Percentiles rank a stretch among this genome's conserved stretches.
Evolutionary conservation across 2,888 invertebrate species (phyloP).

Genomic region (Tenthredo scrophulariae): DNA sequence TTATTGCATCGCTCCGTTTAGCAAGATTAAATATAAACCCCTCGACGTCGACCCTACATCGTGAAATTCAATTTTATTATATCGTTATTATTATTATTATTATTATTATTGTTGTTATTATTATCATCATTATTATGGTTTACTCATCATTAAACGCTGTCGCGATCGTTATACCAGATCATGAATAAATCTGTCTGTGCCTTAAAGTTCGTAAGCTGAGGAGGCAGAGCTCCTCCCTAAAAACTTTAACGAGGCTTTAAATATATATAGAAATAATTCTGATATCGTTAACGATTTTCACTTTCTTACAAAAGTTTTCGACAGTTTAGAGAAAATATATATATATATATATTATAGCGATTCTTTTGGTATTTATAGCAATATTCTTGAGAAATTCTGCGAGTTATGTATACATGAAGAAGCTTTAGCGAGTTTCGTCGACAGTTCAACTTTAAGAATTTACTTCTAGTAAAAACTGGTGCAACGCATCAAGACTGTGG

Average conservation of each 20-base stretch:
- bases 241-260: neutral
- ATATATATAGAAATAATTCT: neutral
- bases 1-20: neutral
- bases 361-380: neutral
- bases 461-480: neutral
- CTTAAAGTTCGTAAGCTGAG: neutral
- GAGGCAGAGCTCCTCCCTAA: neutral
- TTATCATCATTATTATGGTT: neutral
- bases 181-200: neutral
- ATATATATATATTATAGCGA: neutral
- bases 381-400: neutral
- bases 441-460: conserved; percentile 14
- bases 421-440: neutral
- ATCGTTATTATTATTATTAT: neutral
- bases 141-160: neutral
- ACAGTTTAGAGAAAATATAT: neutral
- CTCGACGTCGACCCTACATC: neutral
- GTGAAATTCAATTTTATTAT: conserved; percentile 10
- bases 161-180: conserved; percentile 11
- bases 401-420: neutral
- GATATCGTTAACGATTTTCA: neutral
- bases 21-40: conserved; percentile 13
- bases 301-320: neutral
- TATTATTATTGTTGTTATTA: neutral
- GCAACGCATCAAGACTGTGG: conserved; percentile 2